Evolutionary conservation across 2,797 vertebrate genomes (phyloP).

Genomic region (Nannoperca australis): DNA sequence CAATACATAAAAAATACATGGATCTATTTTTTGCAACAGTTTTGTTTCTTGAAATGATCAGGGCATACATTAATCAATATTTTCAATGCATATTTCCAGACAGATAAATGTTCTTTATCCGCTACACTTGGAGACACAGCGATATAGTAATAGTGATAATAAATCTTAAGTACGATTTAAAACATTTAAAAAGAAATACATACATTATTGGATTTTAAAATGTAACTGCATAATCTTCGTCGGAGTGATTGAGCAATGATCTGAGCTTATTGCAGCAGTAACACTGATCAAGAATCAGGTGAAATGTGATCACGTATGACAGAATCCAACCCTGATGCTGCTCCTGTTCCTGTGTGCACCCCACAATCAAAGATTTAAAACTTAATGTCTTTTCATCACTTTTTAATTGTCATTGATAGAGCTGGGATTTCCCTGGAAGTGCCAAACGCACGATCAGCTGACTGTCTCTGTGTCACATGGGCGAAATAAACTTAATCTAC

Average conservation of each 20-base stretch:
- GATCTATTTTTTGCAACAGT: no score
- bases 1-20: no score
- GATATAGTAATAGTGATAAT: no score
- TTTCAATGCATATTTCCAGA: no score
- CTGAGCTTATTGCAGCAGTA: background rate
- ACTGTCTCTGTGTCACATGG: slow-evolving; percentile 35
- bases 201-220: background rate
- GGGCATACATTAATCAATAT: no score
- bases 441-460: slow-evolving; percentile 12
- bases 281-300: slow-evolving; percentile 1
- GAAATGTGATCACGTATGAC: background rate
- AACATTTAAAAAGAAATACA: no score
- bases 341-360: background rate
- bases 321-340: background rate
- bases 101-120: no score
- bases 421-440: slow-evolving; percentile 2
- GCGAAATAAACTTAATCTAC: slow-evolving; percentile 50
- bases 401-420: slow-evolving; percentile 28
- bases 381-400: background rate
- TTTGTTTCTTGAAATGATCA: no score
- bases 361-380: background rate
- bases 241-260: background rate
- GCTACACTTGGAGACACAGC: no score
- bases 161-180: no score
- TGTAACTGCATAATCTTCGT: background rate